Evolutionary conservation across 2,888 invertebrate species (phyloP).

Genomic region (Branchellion lobata): DNA sequence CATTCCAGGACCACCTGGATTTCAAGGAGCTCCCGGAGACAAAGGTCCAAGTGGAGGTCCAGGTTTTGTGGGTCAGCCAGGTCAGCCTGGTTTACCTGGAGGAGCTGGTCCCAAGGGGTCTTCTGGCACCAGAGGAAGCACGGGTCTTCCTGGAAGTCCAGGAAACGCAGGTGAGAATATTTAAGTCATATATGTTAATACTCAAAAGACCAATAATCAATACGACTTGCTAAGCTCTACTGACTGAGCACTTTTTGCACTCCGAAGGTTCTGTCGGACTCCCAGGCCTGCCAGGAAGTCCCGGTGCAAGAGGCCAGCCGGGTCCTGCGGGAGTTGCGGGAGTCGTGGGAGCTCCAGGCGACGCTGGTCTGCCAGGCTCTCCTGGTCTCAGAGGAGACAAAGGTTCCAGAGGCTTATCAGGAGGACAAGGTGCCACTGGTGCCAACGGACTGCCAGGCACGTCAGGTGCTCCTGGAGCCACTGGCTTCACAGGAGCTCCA

Average conservation of each 20-base stretch:
- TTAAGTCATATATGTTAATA: too few relatives aligned
- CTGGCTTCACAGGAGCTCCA: conserved; percentile 15
- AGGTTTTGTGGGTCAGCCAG: conserved; percentile 35
- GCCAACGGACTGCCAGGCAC: conserved; percentile 4
- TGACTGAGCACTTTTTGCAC: too few relatives aligned
- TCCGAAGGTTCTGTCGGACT: neutral
- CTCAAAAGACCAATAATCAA: too few relatives aligned
- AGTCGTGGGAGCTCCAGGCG: neutral
- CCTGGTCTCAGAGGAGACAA: conserved; percentile 67
- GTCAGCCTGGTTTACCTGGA: conserved; percentile 42
- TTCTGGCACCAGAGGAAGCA: conserved; percentile 11
- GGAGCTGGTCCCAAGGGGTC: conserved; percentile 17
- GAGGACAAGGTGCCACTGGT: conserved; percentile 52
- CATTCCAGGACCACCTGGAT: conserved; percentile 1
- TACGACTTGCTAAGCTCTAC: too few relatives aligned
- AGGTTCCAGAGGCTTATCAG: conserved; percentile 62
- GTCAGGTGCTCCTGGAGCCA: conserved; percentile 41
- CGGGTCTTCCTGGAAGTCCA: conserved; percentile 20
- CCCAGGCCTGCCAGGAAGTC: conserved; percentile 8
- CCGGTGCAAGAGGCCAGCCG: conserved; percentile 24
- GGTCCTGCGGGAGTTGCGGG: conserved; percentile 39
- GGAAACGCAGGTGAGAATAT: conserved; percentile 34
- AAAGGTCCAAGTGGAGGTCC: conserved; percentile 21
- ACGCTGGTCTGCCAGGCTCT: conserved; percentile 49
- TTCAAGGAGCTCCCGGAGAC: neutral